A percentile compares a stretch with the other conserved stretches of the same genome.
Conservation (phyloP, 2,797 vertebrate species). For the Zalophus californianus region DNA sequence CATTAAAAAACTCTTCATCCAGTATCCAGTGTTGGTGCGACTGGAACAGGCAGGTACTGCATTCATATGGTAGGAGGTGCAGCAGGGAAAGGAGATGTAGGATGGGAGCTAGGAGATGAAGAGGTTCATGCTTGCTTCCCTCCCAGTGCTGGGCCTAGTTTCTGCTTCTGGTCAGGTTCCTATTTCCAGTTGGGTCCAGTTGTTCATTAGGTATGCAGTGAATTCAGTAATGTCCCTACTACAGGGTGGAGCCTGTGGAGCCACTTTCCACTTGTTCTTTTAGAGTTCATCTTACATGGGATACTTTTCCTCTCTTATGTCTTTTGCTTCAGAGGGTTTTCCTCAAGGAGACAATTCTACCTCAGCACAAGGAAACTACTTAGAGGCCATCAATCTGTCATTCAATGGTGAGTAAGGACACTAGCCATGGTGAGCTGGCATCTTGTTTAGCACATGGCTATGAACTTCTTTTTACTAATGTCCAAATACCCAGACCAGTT, state of each 20-base stretch:
- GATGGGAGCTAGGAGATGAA: neutral
- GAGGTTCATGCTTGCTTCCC: neutral
- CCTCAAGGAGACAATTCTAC: constrained; percentile 95
- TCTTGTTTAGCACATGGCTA: neutral
- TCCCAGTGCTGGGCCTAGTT: neutral
- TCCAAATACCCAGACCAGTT: neutral
- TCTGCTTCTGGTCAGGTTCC: constrained; percentile 9
- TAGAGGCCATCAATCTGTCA: constrained; percentile 98
- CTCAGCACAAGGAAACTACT: constrained; percentile 97
- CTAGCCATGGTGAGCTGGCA: rapidly evolving
- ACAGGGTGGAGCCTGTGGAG: neutral
- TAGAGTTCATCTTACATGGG: constrained; percentile 13
- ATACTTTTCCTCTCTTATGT: neutral
- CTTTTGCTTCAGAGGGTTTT: constrained; percentile 91
- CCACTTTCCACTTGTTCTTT: neutral
- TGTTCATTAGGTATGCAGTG: neutral
- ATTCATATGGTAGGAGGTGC: neutral
- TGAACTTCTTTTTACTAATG: neutral
- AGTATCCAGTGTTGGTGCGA: constrained; percentile 97
- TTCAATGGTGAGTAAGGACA: constrained; percentile 93
- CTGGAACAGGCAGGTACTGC: constrained; percentile 95
- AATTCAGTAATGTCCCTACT: neutral
- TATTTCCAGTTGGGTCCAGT: neutral
- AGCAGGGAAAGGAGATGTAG: neutral
- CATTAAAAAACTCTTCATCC: constrained; percentile 99